Evolutionary conservation across 1,140 invertebrate genomes (phyloP).

Genomic region (Maniola jurtina): DNA sequence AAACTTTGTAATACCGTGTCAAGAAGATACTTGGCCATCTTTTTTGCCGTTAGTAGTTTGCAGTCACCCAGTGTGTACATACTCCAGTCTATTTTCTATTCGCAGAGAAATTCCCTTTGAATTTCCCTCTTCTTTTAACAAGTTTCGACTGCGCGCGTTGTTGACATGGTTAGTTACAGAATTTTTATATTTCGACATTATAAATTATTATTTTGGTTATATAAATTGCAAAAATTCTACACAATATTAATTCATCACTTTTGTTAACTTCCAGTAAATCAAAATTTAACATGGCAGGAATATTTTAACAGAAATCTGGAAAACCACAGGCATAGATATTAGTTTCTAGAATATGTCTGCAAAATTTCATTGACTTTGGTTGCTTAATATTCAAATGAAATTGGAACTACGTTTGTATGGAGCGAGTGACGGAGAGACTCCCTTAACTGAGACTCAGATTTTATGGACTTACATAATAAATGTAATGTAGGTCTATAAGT

Average conservation of each 20-base stretch:
- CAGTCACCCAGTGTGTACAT: not conserved
- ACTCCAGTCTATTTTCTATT: not conserved
- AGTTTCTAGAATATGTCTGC: too few species aligned
- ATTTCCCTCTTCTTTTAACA: not conserved
- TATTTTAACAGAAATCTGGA: too few species aligned
- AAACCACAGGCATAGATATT: too few species aligned
- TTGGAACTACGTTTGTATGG: too few species aligned
- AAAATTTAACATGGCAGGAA: too few species aligned
- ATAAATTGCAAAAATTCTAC: not conserved
- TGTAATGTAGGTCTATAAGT: too few species aligned
- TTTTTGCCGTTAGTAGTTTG: not conserved
- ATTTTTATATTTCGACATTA: not conserved
- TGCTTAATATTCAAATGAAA: too few species aligned
- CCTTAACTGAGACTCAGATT: too few species aligned
- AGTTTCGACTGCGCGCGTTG: not conserved
- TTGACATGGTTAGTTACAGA: slow-evolving; percentile 2
- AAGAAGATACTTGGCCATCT: not conserved
- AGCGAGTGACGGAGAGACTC: too few species aligned
- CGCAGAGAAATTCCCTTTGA: not conserved
- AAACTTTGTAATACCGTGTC: not conserved
- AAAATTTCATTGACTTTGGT: too few species aligned
- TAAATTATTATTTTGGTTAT: not conserved
- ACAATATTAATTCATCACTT: not conserved
- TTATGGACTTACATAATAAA: too few species aligned
- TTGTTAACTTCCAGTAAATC: too few species aligned